Evolutionary conservation across 2,888 invertebrate species (phyloP), one percentile per base, ranked within the genome.

Genomic region (Syrphus vitripennis): DNA sequence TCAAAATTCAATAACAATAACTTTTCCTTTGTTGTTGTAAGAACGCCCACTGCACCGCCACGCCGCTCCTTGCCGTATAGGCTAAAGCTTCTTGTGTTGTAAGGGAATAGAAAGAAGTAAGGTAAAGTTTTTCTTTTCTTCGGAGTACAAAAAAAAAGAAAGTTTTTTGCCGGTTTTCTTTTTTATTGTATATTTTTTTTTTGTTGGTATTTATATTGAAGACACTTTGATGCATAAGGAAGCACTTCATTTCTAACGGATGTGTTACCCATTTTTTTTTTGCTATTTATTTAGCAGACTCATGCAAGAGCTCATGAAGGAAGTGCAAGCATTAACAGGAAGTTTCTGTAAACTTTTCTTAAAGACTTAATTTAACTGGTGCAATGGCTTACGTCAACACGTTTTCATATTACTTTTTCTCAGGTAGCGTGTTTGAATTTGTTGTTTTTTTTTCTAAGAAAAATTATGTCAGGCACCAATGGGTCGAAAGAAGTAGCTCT

Each of bases 361-460:
- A 63, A 63, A 42, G 63, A 42, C 63, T 63, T 45, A 42, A 63
- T 63, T 63, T 29, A 63, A 34, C 63, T 63, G 29, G 63, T 63
- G 63, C 42, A 63, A 42, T 16, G 63, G 63, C 37, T 63, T 21
- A 63, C 63, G 63, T 63, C 63, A 63, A 63, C 63, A 63, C 26
- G 16, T 12, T 63, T 42, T 57, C 19, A 19, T 19, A 31, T 34
- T 34, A 57, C 2, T 9, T 37, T 63, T n/a, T n/a, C n/a, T 29
- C 12, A 19, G 63, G 29, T 63, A 42, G 63, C 63, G 63, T 63
- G 63, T 29, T 42, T 24, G 3, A 16, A 26, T 61, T 4, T 55
- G 1, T 26, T 14, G 14, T 26, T 26, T 21, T 21, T 4, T 0
- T 48, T 24, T 14, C 19, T 12, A 2, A 34, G 12, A 0, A 16